Conservation (phyloP, 2,888 invertebrate genomes). For the Cantharis lateralis region DNA sequence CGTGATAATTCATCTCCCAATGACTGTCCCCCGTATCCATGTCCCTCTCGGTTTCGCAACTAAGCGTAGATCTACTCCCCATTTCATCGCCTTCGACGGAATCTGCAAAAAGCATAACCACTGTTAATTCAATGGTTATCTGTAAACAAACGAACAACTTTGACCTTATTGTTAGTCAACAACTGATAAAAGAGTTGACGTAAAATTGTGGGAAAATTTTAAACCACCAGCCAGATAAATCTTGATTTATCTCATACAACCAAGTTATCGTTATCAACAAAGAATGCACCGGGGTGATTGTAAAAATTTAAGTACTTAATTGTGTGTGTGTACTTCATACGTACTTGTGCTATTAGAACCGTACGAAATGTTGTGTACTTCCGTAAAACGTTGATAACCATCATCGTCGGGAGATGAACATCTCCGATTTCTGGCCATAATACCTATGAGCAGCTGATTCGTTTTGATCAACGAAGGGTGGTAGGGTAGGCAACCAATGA, state of each 20-base stretch:
- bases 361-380: slow-evolving; percentile 61
- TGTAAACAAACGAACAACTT: not conserved
- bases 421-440: slow-evolving; percentile 39
- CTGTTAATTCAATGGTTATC: not conserved
- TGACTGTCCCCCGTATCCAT: slow-evolving; percentile 63
- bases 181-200: not conserved
- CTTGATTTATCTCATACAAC: slow-evolving; percentile 2
- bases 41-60: slow-evolving; percentile 58
- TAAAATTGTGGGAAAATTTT: not conserved
- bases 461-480: not conserved
- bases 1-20: slow-evolving; percentile 91
- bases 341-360: slow-evolving; percentile 67
- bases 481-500: not conserved
- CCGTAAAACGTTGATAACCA: slow-evolving; percentile 68
- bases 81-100: slow-evolving; percentile 64
- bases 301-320: no score
- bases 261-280: not conserved
- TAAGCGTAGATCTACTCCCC: slow-evolving; percentile 67
- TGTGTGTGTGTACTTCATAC: not conserved
- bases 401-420: slow-evolving; percentile 64
- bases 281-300: not conserved
- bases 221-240: slow-evolving; percentile 9
- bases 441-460: not conserved
- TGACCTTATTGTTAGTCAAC: not conserved
- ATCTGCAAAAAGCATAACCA: slow-evolving; percentile 37